Conservation (phyloP, 2,797 vertebrate species). For the Leuciscus waleckii region DNA sequence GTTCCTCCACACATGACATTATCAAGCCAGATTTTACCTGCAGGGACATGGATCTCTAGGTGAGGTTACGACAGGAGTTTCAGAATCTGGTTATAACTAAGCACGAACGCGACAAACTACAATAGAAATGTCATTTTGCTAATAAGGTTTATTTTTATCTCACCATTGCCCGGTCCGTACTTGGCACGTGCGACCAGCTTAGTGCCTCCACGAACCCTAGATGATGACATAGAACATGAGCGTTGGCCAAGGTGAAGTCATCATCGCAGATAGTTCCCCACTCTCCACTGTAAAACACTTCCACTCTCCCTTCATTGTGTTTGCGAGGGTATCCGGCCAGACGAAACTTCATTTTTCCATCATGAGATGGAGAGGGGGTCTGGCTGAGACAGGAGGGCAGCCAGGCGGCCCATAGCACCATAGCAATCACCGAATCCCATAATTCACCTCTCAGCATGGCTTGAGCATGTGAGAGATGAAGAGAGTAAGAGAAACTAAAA, state of each 20-base stretch:
- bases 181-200: constrained; percentile 96
- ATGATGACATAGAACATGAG: constrained; percentile 91
- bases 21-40: constrained; percentile 97
- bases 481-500: constrained; percentile 21
- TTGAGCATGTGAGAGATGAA: constrained; percentile 18
- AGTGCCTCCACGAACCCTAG: constrained; percentile 91
- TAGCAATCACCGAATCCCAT: constrained; percentile 34
- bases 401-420: constrained; percentile 77
- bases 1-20: constrained; percentile 87
- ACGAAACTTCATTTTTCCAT: constrained; percentile 81
- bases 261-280: constrained; percentile 98
- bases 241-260: constrained; percentile 91
- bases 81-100: background rate
- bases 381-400: constrained; percentile 73
- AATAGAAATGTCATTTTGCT: too few relatives aligned
- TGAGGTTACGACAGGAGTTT: background rate
- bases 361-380: constrained; percentile 64
- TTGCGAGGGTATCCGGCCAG: constrained; percentile 94
- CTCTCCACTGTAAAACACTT: constrained; percentile 90
- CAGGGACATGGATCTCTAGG: constrained; percentile 15
- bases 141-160: background rate
- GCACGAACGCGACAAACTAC: background rate
- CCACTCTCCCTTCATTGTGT: constrained; percentile 93
- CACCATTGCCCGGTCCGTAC: constrained; percentile 92
- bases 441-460: constrained; percentile 38